Percentiles rank a stretch among this genome's conserved stretches.
Evolutionary conservation across 2,888 invertebrate genomes (phyloP).

Genomic region (Lasioglossum marginatum): DNA sequence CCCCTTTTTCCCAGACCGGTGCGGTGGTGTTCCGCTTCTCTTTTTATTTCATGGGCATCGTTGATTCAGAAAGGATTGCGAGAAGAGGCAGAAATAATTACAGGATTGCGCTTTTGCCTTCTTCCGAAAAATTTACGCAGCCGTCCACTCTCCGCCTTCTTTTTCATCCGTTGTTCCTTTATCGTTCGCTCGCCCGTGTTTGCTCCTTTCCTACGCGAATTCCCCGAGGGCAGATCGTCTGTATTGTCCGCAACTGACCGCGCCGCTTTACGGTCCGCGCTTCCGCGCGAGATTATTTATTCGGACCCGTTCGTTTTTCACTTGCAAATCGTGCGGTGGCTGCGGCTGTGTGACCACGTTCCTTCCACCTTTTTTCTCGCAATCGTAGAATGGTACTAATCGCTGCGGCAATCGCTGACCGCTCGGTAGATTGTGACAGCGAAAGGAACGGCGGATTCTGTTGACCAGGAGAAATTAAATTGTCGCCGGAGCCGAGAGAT

Average conservation of each 20-base stretch:
- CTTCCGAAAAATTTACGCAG: slow-evolving; percentile 29
- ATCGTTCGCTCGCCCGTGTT: background rate
- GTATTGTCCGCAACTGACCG: slow-evolving; percentile 9
- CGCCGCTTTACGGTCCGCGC: background rate
- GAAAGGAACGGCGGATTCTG: background rate
- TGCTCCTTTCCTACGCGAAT: background rate
- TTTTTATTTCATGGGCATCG: slow-evolving; percentile 21
- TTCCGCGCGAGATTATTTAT: slow-evolving; percentile 5
- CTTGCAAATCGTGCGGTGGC: background rate
- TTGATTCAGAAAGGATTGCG: slow-evolving; percentile 35
- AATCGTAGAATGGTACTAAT: background rate
- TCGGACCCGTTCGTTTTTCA: slow-evolving; percentile 20
- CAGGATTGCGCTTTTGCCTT: slow-evolving; percentile 1
- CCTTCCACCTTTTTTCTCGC: background rate
- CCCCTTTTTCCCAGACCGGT: background rate
- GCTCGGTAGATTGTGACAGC: background rate
- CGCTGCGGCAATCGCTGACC: background rate
- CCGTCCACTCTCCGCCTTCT: too few species aligned
- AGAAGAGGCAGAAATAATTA: slow-evolving; percentile 34
- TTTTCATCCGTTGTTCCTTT: background rate
- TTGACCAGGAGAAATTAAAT: background rate
- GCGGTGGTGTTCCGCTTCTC: background rate
- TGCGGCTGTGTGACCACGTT: background rate
- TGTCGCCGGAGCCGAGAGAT: background rate
- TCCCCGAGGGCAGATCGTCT: background rate